Conservation (phyloP, 1,140 invertebrate genomes). For the Aphidius gifuensis region DNA sequence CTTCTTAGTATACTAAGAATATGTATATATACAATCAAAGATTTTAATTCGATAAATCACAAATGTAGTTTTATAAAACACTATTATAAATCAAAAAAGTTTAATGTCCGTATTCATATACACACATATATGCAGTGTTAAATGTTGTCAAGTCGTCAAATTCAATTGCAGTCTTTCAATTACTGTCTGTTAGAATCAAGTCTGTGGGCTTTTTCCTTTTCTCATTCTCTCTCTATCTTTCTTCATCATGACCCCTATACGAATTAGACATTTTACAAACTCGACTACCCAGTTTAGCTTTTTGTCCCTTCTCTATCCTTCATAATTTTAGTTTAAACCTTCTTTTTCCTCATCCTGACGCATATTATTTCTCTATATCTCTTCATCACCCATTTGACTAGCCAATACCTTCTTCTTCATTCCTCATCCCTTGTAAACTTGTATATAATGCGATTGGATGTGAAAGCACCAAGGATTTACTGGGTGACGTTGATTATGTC, state of each 20-base stretch:
- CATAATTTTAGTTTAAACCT: too few relatives aligned
- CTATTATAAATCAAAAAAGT: too few relatives aligned
- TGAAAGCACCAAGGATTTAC: neutral
- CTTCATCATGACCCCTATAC: neutral
- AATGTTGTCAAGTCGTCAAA: constrained; percentile 22
- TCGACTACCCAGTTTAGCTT: constrained; percentile 27
- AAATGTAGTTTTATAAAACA: too few relatives aligned
- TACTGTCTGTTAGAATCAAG: constrained; percentile 19
- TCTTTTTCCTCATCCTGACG: too few relatives aligned
- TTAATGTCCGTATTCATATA: too few relatives aligned
- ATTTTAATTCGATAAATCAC: too few relatives aligned
- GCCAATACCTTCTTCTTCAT: too few relatives aligned
- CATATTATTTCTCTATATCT: too few relatives aligned
- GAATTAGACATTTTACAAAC: constrained; percentile 35
- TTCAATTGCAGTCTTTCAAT: constrained; percentile 36
- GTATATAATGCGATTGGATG: constrained; percentile 11
- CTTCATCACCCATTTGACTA: too few relatives aligned
- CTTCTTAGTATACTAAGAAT: too few relatives aligned
- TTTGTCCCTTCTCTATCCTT: neutral
- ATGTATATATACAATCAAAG: too few relatives aligned
- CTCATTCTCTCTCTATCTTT: neutral
- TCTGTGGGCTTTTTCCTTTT: constrained; percentile 11
- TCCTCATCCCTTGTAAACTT: neutral
- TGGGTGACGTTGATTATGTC: constrained; percentile 12
- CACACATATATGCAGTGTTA: too few relatives aligned